Base-by-base conservation (phyloP, 2,888 invertebrate genomes). In the Lissocephala sabroskyi region DNA sequence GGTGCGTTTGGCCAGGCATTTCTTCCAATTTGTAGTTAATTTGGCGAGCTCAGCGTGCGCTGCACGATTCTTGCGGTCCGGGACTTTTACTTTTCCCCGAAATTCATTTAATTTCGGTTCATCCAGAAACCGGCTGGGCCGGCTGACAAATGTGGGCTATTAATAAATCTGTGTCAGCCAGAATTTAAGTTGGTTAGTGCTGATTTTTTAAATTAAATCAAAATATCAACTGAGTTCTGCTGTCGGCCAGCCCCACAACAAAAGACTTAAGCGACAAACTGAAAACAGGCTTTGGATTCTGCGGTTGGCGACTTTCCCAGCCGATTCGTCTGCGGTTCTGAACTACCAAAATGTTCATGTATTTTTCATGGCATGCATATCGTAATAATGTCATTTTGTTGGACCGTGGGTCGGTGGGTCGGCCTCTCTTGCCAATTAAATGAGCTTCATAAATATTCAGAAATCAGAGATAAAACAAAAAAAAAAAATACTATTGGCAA, bases 161-260 rank as follows among this genome's bases (percentile, higher is more conserved):
- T 64, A 75, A 68, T 68, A 68, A 67, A 67, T 75, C 65, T 64
- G 68, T 73, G 68, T 68, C 76, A 67, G 52, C 37, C 32, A 41
- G 23, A 23, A 23, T 5, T 7, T 23, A 33, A 13, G 14, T 33
- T 28, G 52, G 46, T 35, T 49, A 63, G 66, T 75, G 50, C 55
- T 61, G 61, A 67, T 75, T 67, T 73, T 62, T 10, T 35, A 35
- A 33, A 11, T 33, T 71, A 68, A 71, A 63, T 64, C 56, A 55
- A 64, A 59, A 67, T 67, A 61, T 75, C 58, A 71, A 59, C n/a
- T n/a, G n/a, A n/a, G n/a, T 16, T 10, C 17, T 52, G 54, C 62
- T 65, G 62, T 65, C 62, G n/a, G n/a, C 62, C 65, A 63, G 58
- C 52, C 10, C 4, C 32, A 36, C 43, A 40, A 18, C 47, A 44